Evolutionary conservation across 2,113 vertebrate genomes (phyloP).

Genomic region (Bubo blakistoni): DNA sequence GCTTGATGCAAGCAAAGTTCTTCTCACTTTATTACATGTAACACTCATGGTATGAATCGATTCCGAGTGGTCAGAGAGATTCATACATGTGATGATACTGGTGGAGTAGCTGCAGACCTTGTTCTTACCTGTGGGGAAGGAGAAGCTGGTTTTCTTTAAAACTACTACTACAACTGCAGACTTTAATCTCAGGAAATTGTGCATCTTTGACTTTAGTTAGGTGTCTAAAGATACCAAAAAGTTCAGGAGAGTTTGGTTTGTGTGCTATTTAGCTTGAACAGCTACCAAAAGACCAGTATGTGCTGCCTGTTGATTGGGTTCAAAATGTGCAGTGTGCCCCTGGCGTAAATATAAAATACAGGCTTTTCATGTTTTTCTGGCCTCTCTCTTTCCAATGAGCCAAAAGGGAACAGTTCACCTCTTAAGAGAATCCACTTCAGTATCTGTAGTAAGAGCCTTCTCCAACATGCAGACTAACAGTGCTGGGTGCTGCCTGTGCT

Average conservation of each 20-base stretch:
- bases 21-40: too few species aligned
- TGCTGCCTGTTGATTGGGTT: neutral
- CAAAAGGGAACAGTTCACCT: neutral
- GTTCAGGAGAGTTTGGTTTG: neutral
- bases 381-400: neutral
- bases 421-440: neutral
- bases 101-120: neutral
- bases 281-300: neutral
- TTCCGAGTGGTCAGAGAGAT: too few species aligned
- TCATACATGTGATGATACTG: too few species aligned
- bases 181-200: neutral
- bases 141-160: neutral
- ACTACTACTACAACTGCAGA: neutral
- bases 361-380: neutral
- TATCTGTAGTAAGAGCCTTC: neutral
- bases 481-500: neutral
- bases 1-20: too few species aligned
- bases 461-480: rapidly evolving
- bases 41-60: too few species aligned
- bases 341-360: neutral
- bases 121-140: neutral
- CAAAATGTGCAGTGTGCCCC: neutral
- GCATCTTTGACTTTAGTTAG: neutral
- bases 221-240: neutral
- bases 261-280: neutral